Conservation (phyloP, 2,797 vertebrate species). For the Margarornis squamiger region DNA sequence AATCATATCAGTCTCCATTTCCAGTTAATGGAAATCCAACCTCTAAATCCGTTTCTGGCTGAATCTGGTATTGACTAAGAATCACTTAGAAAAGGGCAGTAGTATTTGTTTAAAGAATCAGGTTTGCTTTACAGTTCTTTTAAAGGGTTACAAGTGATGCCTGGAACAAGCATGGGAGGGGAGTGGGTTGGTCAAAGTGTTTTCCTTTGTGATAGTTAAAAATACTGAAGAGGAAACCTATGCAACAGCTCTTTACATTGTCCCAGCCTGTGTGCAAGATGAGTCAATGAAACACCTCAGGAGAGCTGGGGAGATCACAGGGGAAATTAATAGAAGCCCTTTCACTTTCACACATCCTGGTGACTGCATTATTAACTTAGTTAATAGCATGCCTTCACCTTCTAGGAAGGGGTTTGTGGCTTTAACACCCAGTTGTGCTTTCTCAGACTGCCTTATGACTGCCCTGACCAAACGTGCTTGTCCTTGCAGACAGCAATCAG, state of each 20-base stretch:
- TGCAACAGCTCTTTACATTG: background rate
- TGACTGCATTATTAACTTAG: background rate
- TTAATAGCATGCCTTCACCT: background rate
- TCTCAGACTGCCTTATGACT: background rate
- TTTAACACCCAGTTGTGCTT: background rate
- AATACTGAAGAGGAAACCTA: background rate
- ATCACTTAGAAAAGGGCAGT: background rate
- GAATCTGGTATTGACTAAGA: background rate
- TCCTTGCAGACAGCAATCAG: conserved; percentile 89
- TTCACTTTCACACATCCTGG: background rate
- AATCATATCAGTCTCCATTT: background rate
- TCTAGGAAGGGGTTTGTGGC: background rate
- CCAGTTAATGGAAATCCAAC: background rate
- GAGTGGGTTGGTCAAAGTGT: background rate
- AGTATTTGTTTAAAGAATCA: background rate
- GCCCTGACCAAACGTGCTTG: background rate
- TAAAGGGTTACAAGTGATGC: background rate
- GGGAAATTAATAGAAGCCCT: background rate
- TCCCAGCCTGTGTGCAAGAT: background rate
- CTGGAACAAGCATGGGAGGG: background rate
- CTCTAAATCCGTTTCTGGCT: background rate
- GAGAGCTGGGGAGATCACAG: background rate
- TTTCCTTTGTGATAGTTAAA: background rate
- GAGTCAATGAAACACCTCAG: background rate
- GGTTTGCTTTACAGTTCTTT: background rate